Percentiles rank a stretch among this genome's conserved stretches.
Conservation (phyloP, 2,888 invertebrate genomes). For the Ferdinandea cuprea region DNA sequence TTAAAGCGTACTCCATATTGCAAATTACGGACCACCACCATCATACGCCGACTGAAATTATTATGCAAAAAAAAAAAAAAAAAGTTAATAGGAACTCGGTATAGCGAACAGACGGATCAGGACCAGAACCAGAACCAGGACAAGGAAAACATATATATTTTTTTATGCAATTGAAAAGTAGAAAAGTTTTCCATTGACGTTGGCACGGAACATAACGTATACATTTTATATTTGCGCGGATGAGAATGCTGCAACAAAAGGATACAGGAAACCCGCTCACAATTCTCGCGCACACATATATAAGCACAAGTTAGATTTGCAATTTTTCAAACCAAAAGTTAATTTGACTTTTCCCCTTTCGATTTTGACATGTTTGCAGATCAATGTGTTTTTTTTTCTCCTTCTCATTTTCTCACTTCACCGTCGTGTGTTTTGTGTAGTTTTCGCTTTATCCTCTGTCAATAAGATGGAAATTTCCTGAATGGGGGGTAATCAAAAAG, state of each 20-base stretch:
- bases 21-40: conserved; percentile 47
- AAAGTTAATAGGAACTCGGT: conserved; percentile 39
- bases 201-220: conserved; percentile 8
- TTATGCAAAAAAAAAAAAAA: conserved; percentile 64
- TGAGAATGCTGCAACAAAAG: conserved; percentile 28
- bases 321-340: conserved; percentile 40
- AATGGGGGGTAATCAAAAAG: conserved; percentile 2
- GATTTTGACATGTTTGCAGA: conserved; percentile 26
- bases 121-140: not conserved
- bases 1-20: conserved; percentile 50
- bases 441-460: not conserved
- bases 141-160: conserved; percentile 1
- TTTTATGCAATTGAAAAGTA: conserved; percentile 36
- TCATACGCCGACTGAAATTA: conserved; percentile 54
- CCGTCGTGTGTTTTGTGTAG: not conserved
- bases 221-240: not conserved
- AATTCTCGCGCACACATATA: not conserved
- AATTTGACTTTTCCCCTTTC: conserved; percentile 52
- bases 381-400: not conserved
- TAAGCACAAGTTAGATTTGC: no score
- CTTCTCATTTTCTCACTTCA: not conserved
- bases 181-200: conserved; percentile 24
- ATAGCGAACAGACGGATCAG: not conserved
- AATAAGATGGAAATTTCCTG: not conserved
- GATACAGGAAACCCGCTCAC: conserved; percentile 26